Percentiles rank a stretch among this genome's conserved stretches.
Evolutionary conservation across 2,797 vertebrate species (phyloP).

Genomic region (Carduelis carduelis): DNA sequence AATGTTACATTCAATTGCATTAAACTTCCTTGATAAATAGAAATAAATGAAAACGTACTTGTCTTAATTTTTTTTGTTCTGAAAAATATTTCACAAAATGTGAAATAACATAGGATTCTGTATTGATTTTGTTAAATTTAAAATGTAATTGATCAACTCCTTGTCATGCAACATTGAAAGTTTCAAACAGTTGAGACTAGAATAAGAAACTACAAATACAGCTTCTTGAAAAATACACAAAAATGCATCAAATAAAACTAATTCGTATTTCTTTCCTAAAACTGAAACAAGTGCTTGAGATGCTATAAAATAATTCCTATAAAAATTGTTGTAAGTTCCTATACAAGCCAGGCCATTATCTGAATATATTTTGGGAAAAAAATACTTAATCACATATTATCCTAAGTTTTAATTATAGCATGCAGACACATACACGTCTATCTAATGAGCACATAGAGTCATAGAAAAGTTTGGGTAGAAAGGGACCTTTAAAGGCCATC

Average conservation of each 20-base stretch:
- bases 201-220: background rate
- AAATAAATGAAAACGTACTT: background rate
- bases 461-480: background rate
- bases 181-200: background rate
- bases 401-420: background rate
- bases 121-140: background rate
- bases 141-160: background rate
- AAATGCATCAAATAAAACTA: background rate
- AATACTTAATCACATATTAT: background rate
- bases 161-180: background rate
- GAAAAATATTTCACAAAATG: background rate
- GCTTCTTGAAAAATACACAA: background rate
- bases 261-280: background rate
- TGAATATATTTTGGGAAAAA: background rate
- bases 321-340: background rate
- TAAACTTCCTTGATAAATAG: background rate
- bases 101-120: background rate
- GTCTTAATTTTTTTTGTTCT: background rate
- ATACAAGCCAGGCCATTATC: background rate
- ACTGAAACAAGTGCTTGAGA: background rate
- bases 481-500: background rate
- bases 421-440: fast-evolving
- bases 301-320: background rate
- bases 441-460: background rate
- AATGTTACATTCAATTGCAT: background rate